Conservation (phyloP, 2,113 vertebrate species). For the Epinephelus moara region DNA sequence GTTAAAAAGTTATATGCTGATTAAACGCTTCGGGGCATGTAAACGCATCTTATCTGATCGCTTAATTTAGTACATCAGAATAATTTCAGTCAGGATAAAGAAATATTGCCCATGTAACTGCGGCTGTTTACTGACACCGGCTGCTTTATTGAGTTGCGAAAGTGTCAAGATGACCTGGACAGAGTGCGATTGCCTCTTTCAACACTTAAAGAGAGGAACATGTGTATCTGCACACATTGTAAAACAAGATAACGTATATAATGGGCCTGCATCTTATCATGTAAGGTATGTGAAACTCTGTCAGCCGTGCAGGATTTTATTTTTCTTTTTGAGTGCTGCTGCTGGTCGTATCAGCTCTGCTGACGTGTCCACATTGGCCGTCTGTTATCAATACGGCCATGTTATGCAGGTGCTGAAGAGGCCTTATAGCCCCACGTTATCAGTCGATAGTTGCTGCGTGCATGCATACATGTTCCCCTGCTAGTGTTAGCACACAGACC, state of each 20-base stretch:
- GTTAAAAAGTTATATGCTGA: too few relatives aligned
- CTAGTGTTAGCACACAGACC: constrained; percentile 41
- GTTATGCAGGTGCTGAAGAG: constrained; percentile 63
- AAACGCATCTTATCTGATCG: too few relatives aligned
- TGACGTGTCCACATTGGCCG: constrained; percentile 39
- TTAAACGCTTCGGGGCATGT: too few relatives aligned
- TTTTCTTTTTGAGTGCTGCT: too few relatives aligned
- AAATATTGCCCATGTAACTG: too few relatives aligned
- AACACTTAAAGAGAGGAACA: not conserved
- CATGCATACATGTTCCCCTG: constrained; percentile 46
- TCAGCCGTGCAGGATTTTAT: not conserved
- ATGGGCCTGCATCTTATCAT: constrained; percentile 21
- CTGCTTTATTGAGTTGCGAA: constrained; percentile 4
- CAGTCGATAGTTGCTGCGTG: constrained; percentile 43
- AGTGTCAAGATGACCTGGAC: not conserved
- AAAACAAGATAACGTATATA: constrained; percentile 21
- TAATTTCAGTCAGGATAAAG: too few relatives aligned
- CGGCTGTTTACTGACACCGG: not conserved
- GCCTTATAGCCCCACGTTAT: constrained; percentile 58
- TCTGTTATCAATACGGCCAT: constrained; percentile 59
- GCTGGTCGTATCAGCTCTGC: constrained; percentile 24
- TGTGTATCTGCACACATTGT: not conserved
- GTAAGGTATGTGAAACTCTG: constrained; percentile 34
- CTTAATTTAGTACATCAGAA: too few relatives aligned
- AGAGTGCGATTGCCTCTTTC: not conserved